phyloP scores from a whole-genome alignment of 2,888 invertebrate species.

The Hoplodrina ambigua region DNA sequence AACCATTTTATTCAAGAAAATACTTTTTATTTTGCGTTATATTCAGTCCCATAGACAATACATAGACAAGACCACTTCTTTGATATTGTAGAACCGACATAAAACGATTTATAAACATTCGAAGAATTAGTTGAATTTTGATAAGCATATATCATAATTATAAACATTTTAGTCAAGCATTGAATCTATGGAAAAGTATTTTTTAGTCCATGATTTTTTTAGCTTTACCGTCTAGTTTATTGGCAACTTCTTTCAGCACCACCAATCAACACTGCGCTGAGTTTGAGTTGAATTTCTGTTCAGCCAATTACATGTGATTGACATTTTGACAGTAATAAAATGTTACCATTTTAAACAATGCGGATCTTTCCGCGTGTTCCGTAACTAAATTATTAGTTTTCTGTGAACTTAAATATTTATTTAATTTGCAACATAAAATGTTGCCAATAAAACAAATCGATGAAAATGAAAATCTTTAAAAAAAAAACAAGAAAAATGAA shows the following conservation, averaged over 20 bases:
- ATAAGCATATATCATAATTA: too few species aligned
- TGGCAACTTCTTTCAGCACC: background rate
- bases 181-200: background rate
- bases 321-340: conserved; percentile 46
- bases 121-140: too few species aligned
- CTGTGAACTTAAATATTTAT: conserved; percentile 35
- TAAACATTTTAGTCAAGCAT: background rate
- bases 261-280: conserved; percentile 41
- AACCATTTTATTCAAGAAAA: too few species aligned
- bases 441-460: conserved; percentile 47
- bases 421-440: conserved; percentile 42
- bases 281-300: background rate
- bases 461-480: conserved; percentile 55
- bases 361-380: conserved; percentile 33
- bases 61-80: too few species aligned
- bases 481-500: conserved; percentile 55
- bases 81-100: background rate
- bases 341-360: conserved; percentile 49
- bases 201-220: background rate
- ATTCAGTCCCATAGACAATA: conserved; percentile 37
- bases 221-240: background rate
- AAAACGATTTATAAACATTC: background rate
- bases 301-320: conserved; percentile 38
- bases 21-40: background rate
- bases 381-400: conserved; percentile 15